Evolutionary conservation across 2,888 invertebrate genomes (phyloP).

Genomic region (Ashinkailepas kermadecensis): DNA sequence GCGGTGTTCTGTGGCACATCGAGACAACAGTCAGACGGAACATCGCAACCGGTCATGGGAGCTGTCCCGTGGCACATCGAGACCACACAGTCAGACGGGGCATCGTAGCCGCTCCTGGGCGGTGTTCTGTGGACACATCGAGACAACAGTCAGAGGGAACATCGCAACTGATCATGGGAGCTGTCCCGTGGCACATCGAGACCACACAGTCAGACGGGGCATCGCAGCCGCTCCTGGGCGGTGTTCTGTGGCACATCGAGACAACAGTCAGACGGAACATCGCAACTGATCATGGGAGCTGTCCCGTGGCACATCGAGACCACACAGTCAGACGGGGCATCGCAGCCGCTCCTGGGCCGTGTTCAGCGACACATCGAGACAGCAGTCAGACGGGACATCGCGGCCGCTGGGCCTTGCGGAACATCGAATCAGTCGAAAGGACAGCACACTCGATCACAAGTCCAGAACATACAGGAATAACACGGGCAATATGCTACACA

Average conservation of each 20-base stretch:
- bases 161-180: constrained; percentile 1
- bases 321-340: background rate
- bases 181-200: background rate
- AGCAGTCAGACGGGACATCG: background rate
- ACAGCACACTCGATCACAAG: background rate
- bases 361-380: background rate
- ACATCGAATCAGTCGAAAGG: background rate
- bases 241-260: background rate
- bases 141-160: background rate
- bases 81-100: no score
- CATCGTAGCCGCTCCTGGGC: background rate
- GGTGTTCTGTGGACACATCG: background rate
- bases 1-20: no score
- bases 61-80: background rate
- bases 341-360: background rate
- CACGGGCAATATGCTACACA: no score
- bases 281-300: background rate
- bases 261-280: background rate
- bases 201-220: no score
- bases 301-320: background rate
- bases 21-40: no score
- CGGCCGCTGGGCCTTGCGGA: background rate
- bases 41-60: background rate
- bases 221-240: background rate
- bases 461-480: no score